Evolutionary conservation across 2,113 vertebrate genomes (phyloP).

Genomic region (Antennarius striatus): DNA sequence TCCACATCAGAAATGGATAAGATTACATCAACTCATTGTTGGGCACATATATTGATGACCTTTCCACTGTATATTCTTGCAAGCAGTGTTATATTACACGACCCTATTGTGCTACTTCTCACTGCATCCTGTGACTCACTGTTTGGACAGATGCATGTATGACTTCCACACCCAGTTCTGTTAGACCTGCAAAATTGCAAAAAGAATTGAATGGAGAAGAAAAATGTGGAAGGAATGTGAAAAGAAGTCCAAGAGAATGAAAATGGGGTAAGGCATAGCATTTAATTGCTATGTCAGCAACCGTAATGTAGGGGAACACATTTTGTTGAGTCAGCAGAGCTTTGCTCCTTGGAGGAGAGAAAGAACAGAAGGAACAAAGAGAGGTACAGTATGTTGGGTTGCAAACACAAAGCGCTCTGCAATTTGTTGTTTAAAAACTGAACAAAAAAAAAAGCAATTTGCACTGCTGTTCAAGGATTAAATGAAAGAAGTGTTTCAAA

Average conservation of each 20-base stretch:
- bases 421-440: not conserved
- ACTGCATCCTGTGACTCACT: not conserved
- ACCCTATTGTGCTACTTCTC: not conserved
- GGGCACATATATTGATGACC: too few species aligned
- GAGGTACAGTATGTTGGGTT: slow-evolving; percentile 9
- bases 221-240: too few species aligned
- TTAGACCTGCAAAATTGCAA: not conserved
- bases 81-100: too few species aligned
- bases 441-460: not conserved
- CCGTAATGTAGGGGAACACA: slow-evolving; percentile 26
- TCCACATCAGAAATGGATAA: too few species aligned
- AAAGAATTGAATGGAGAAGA: not conserved
- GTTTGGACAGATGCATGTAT: not conserved
- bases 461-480: too few species aligned
- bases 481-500: too few species aligned
- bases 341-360: slow-evolving; percentile 41
- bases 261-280: not conserved
- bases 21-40: too few species aligned
- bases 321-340: slow-evolving; percentile 65
- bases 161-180: slow-evolving; percentile 1
- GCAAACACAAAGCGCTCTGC: slow-evolving; percentile 4
- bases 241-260: not conserved
- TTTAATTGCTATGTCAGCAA: slow-evolving; percentile 66
- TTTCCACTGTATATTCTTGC: too few species aligned
- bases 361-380: slow-evolving; percentile 21